Evolutionary conservation across 2,888 invertebrate genomes (phyloP).

Genomic region (Brachyptera putata): DNA sequence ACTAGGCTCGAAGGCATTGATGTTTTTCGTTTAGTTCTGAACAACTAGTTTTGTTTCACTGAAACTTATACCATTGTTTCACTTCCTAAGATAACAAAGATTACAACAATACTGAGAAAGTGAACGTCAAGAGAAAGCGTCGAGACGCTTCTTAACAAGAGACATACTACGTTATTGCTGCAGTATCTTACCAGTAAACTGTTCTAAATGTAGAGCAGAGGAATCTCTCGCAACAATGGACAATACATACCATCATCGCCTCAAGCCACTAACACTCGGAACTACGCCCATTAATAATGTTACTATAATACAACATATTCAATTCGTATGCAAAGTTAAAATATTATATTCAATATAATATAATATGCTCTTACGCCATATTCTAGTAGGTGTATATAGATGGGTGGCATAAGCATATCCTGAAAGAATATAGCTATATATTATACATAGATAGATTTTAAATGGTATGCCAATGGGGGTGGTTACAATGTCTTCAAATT

Average conservation of each 20-base stretch:
- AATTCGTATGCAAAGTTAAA: conserved; percentile 16
- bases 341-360: conserved; percentile 19
- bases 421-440: neutral
- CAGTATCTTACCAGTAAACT: neutral
- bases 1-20: too few relatives aligned
- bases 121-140: too few relatives aligned
- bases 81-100: too few relatives aligned
- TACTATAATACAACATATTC: conserved; percentile 10
- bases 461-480: neutral
- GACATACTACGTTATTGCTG: neutral
- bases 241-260: conserved; percentile 25
- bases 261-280: neutral
- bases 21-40: too few relatives aligned
- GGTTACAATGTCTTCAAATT: neutral
- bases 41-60: too few relatives aligned
- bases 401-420: neutral
- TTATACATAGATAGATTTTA: too few relatives aligned
- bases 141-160: neutral
- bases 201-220: conserved; percentile 11
- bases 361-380: neutral
- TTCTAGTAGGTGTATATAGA: neutral
- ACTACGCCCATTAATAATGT: conserved; percentile 21
- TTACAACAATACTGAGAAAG: too few relatives aligned
- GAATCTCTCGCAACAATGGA: conserved; percentile 24
- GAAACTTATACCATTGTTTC: too few relatives aligned